Conservation (phyloP, 2,113 vertebrate genomes). For the Gymnorhina tibicen region DNA sequence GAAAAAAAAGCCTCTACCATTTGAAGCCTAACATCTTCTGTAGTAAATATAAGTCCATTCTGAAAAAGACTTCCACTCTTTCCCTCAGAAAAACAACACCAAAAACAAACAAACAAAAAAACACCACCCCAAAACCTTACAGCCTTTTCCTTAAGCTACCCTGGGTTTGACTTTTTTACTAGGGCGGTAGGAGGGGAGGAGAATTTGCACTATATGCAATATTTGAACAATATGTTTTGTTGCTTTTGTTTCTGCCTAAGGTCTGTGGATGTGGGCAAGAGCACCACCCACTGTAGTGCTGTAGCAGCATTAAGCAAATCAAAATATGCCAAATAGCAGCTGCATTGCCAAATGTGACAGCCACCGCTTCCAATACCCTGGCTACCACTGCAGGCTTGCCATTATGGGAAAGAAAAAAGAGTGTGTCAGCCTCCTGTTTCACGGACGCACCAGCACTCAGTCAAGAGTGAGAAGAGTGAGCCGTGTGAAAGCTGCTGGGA, state of each 20-base stretch:
- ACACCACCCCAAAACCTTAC: rapidly evolving
- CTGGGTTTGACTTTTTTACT: background rate
- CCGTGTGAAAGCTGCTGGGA: rapidly evolving
- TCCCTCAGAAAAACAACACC: background rate
- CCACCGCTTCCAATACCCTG: background rate
- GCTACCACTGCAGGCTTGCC: background rate
- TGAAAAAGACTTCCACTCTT: background rate
- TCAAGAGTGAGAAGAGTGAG: background rate
- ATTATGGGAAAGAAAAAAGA: background rate
- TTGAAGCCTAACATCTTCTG: background rate
- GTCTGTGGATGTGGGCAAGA: background rate
- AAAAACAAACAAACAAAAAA: background rate
- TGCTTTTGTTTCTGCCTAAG: background rate
- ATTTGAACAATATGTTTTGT: background rate
- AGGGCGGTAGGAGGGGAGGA: background rate
- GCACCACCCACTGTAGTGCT: background rate
- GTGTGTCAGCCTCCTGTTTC: background rate
- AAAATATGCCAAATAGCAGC: background rate
- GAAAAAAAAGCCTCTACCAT: background rate
- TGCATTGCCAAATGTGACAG: background rate
- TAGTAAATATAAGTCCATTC: background rate
- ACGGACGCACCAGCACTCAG: background rate
- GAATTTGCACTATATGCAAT: background rate
- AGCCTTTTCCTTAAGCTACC: background rate
- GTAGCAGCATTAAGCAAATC: background rate